These are phyloP conservation scores for Anthoscopus minutus DNA, from an alignment of 2,113 vertebrate species.

Conservation along the genomic window DNA sequence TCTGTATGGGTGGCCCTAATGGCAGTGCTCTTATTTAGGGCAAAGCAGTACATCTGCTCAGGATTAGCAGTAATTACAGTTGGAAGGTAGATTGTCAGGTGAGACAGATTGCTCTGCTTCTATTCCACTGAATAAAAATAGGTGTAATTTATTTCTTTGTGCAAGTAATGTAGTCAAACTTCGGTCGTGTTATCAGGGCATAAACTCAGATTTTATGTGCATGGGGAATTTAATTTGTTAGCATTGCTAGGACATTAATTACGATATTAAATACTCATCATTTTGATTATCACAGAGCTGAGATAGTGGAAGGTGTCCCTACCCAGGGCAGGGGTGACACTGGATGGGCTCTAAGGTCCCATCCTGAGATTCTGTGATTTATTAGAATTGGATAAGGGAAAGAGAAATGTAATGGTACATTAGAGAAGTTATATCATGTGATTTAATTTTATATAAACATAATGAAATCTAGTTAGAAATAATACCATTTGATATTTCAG, in stretches of 20 bases:
- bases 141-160: neutral
- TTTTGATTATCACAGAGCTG: neutral
- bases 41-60: neutral
- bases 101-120: neutral
- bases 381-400: neutral
- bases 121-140: neutral
- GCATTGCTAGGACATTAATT: neutral
- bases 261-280: neutral
- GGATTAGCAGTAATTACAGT: neutral
- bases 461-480: neutral
- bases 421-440: neutral
- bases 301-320: neutral
- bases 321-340: neutral
- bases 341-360: neutral
- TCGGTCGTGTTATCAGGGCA: neutral
- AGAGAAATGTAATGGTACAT: neutral
- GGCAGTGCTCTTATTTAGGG: neutral
- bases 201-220: neutral
- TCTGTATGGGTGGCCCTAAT: neutral
- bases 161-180: neutral
- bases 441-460: neutral
- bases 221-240: neutral
- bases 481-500: neutral
- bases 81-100: neutral
- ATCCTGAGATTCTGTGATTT: neutral